Base-by-base conservation (phyloP, 2,888 invertebrate genomes). In the Ganaspis brasiliensis region DNA sequence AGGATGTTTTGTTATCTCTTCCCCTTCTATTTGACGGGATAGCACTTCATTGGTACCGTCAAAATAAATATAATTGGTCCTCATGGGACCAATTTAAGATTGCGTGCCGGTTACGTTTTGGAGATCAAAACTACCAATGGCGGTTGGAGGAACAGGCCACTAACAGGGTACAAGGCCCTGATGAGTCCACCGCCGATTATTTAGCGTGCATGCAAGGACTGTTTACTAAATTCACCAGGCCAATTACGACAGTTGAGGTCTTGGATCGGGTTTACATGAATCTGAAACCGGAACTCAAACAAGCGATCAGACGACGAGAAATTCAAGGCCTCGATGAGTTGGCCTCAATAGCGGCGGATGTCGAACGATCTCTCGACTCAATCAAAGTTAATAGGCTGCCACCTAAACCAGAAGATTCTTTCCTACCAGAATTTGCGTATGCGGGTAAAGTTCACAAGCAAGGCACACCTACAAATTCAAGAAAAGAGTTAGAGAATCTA, bases 221-320 rank as follows among this genome's bases (percentile, higher is more conserved):
- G 3, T 77, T 61, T 31, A 8, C 4, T 4, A 72, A 57, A 37
- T 72, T 78, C 10, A 52, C 74, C 10, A 6, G 56, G 0, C 56
- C 72, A 5, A 8, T 4, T 26, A 35, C 63, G 1, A 49, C 72
- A 8, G 1, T 8, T 12, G 73, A 75, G 16, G 72, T 67, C 57
- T 56, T 78, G 1, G 75, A 78, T 59, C 14, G 74, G 24, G 49
- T 70, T 0, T 77, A 67, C 31, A 57, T 74, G 31, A 77, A 77
- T 61, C 73, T 77, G 26, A 40, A 67, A 8, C 77, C 74, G 1
- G 75, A 78, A 24, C 40, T 75, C 31, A 57, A 57, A 14, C 2
- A 52, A 0, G 12, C 59, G 2, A 21, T 78, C 26, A 16, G 71
- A 9, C 10, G 75, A 4, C 59, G 70, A 2, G 78, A 78, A n/a